Evolutionary conservation across 2,888 invertebrate genomes (phyloP).

Genomic region (Morinoia aosen): DNA sequence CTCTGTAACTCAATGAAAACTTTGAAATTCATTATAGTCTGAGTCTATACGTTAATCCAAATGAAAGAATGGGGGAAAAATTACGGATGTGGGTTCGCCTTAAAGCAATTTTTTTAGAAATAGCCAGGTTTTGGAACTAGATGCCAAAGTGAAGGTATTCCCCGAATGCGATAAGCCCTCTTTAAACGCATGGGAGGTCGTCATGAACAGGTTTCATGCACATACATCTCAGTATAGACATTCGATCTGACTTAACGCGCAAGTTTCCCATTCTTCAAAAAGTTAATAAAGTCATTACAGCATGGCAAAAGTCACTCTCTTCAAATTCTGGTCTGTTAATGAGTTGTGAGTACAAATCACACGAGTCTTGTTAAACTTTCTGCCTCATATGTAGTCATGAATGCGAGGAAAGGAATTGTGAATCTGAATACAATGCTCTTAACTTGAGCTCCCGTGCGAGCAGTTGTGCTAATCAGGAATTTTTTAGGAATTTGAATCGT

Average conservation of each 20-base stretch:
- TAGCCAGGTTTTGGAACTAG: not conserved
- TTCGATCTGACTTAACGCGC: not conserved
- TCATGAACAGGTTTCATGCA: constrained; percentile 12
- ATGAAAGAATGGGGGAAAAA: not conserved
- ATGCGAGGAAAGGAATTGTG: not conserved
- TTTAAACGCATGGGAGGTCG: not conserved
- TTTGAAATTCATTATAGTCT: not conserved
- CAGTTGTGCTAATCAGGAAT: not conserved
- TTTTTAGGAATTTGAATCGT: not conserved
- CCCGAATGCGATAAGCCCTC: not conserved
- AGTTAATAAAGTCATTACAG: not conserved
- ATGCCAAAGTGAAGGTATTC: not conserved
- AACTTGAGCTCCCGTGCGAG: not conserved
- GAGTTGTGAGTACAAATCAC: not conserved
- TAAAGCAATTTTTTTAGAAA: not conserved
- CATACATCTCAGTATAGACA: not conserved
- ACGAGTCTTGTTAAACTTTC: not conserved
- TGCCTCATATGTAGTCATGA: not conserved
- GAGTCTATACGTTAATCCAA: not conserved
- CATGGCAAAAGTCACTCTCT: not conserved
- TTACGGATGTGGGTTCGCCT: not conserved
- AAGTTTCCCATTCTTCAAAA: not conserved
- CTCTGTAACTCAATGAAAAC: too few species aligned
- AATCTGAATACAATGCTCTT: constrained; percentile 1
- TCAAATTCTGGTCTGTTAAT: not conserved